Conservation (phyloP, 2,888 invertebrate species). For the Thecocarcelia acutangulata region DNA sequence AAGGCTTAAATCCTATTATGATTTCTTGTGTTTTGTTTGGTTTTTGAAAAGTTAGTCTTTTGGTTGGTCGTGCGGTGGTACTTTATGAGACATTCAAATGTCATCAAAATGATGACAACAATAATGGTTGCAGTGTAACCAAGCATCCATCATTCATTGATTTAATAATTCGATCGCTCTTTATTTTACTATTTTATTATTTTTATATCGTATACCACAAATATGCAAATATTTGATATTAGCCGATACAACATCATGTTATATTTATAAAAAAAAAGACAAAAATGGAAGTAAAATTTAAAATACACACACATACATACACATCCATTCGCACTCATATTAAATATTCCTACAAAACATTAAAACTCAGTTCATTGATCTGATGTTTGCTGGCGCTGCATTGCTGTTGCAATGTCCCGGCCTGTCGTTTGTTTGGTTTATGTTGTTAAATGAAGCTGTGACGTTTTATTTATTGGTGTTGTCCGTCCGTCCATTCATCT, state of each 20-base stretch:
- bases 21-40: constrained; percentile 30
- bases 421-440: constrained; percentile 10
- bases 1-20: constrained; percentile 34
- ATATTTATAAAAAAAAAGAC: neutral
- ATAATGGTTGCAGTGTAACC: constrained; percentile 30
- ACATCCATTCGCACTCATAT: neutral
- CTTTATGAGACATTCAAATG: constrained; percentile 26
- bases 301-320: neutral
- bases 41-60: neutral
- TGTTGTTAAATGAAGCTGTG: constrained; percentile 58
- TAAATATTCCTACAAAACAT: constrained; percentile 39
- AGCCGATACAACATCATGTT: constrained; percentile 14
- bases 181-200: too few relatives aligned
- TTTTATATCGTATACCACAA: neutral
- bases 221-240: constrained; percentile 11
- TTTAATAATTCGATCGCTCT: neutral
- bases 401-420: neutral
- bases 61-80: neutral
- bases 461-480: constrained; percentile 44
- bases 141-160: constrained; percentile 8
- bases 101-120: constrained; percentile 34
- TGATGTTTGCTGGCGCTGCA: constrained; percentile 13
- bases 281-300: constrained; percentile 29
- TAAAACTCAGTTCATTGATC: constrained; percentile 61
- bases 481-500: neutral